Base-by-base conservation (phyloP, 2,113 vertebrate genomes). In the Rattus rattus region DNA sequence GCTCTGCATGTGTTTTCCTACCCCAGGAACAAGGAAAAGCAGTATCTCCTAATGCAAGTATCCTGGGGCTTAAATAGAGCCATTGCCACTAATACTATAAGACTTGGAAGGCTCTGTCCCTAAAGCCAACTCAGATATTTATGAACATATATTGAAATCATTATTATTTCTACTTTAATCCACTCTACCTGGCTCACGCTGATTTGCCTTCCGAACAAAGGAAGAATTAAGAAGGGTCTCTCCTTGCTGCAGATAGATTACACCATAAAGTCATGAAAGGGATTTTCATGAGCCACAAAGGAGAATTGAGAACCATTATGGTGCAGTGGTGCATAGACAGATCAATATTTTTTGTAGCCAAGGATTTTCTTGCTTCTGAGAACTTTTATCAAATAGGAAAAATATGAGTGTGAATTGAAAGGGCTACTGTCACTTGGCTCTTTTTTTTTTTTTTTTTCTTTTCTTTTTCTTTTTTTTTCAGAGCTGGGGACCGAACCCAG, bases 321-420 rank as follows among this genome's bases (percentile, higher is more conserved):
- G 72, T 39, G 87, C 73, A 69, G 89, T 7, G 10, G 19, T 33
- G 77, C 69, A 7, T 43, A 30, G 65, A 79, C 81, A 87, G 83
- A 76, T 49, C 43, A 67, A 22, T 75, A 59, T 77, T 89, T 47
- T 92, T 56, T 73, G 92, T 54, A 89, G 59, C 88, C 81, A 54
- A 95, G 93, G 76, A 61, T 91, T 80, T 88, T 70, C 76, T 85
- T 75, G 85, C 65, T 61, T 16, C 8, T 80, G 80, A 77, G 76
- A 30, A 56, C 54, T 97, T 95, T 94, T 89, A 94, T 81, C 73
- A 88, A 16, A 49, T 75, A 88, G 90, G 85, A 90, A 90, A 95
- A 96, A 63, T 56, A 92, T 7, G n/a, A 56, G 65, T 87, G 83
- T 92, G 92, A n/a, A 54, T 83, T 63, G 59, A 80, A 72, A 95